Percentiles rank a stretch among this genome's conserved stretches.
Conservation (phyloP, 2,888 invertebrate genomes). For the Dysmachus trigonus region DNA sequence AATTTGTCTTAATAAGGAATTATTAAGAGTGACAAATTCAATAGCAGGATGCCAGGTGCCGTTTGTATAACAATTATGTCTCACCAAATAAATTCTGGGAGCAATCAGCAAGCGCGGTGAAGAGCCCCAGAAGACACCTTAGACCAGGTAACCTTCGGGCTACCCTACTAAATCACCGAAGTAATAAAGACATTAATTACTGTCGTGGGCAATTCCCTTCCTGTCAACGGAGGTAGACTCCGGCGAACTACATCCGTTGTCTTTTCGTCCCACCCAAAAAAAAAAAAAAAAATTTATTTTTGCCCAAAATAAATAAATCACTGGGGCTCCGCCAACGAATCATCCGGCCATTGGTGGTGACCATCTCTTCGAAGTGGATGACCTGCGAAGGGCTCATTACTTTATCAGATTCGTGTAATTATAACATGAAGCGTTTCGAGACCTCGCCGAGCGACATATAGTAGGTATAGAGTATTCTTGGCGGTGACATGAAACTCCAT, state of each 20-base stretch:
- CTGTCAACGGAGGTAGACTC: constrained; percentile 24
- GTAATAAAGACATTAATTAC: constrained; percentile 43
- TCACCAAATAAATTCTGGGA: background rate
- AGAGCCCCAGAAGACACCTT: background rate
- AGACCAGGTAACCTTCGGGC: background rate
- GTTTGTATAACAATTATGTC: background rate
- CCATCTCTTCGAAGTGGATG: constrained; percentile 44
- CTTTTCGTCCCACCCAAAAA: background rate
- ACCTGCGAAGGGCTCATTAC: constrained; percentile 47
- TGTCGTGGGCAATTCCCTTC: constrained; percentile 10
- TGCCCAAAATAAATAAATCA: constrained; percentile 21
- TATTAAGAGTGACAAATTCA: background rate
- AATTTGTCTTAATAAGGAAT: background rate
- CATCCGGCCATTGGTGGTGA: background rate
- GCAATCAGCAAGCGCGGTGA: background rate
- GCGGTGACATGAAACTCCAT: background rate
- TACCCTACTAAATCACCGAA: constrained; percentile 18
- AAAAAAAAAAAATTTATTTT: constrained; percentile 1
- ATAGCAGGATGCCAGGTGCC: background rate
- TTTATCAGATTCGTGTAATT: constrained; percentile 49
- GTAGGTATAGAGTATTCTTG: too few relatives aligned
- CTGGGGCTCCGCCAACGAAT: background rate
- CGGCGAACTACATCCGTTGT: constrained; percentile 5
- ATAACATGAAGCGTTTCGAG: constrained; percentile 43
- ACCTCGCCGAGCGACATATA: background rate